phyloP scores from a whole-genome alignment of 2,888 invertebrate genomes.

The Ptychoptera albimana region DNA sequence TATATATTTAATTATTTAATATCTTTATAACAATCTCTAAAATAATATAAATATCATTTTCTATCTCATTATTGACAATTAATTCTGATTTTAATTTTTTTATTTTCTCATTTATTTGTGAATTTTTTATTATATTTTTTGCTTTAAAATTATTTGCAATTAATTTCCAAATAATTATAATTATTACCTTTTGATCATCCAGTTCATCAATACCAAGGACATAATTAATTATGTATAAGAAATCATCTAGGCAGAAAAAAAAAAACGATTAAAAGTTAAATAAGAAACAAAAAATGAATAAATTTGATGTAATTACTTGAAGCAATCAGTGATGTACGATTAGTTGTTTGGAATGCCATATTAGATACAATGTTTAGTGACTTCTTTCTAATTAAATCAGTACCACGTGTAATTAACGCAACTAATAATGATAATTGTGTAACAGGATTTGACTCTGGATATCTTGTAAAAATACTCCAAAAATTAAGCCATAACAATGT shows the following conservation, averaged over 20 bases:
- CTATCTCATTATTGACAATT: too few species aligned
- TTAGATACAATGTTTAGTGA: constrained; percentile 24
- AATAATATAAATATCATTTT: too few species aligned
- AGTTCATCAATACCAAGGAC: constrained; percentile 11
- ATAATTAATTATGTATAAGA: constrained; percentile 6
- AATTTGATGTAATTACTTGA: constrained; percentile 13
- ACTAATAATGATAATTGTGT: constrained; percentile 20
- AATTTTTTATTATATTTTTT: constrained; percentile 20
- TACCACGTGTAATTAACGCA: constrained; percentile 15
- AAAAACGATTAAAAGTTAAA: neutral
- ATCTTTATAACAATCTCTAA: too few species aligned
- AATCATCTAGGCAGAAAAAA: constrained; percentile 8
- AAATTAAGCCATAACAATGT: constrained; percentile 22
- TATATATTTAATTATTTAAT: too few species aligned
- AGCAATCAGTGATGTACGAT: constrained; percentile 19
- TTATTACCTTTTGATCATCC: constrained; percentile 21
- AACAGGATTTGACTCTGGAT: constrained; percentile 19
- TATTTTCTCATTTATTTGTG: constrained; percentile 19
- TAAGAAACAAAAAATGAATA: neutral
- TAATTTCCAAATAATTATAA: constrained; percentile 22
- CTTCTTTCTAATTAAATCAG: constrained; percentile 13
- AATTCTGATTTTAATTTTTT: constrained; percentile 9
- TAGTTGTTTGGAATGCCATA: constrained; percentile 23
- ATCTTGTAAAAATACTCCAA: constrained; percentile 26
- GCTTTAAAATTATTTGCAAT: constrained; percentile 23